Evolutionary conservation across 35 echinoderm and acorn worm species (phyloP).

Genomic region (Apostichopus parvimensis): DNA sequence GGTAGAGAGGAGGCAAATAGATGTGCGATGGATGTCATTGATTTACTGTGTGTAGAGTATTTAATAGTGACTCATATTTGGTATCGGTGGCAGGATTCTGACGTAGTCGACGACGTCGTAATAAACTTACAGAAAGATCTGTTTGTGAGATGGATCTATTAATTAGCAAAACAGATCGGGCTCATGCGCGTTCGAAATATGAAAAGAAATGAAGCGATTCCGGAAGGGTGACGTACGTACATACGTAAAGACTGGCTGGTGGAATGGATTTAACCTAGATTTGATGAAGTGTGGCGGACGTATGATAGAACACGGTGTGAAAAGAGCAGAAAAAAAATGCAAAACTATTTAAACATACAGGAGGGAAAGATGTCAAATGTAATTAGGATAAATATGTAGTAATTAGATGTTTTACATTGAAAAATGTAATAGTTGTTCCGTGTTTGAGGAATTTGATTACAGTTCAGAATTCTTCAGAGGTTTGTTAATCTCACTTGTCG

Average conservation of each 20-base stretch:
- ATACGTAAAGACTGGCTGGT: background rate
- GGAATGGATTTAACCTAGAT: background rate
- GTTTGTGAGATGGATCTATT: background rate
- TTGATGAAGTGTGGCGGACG: background rate
- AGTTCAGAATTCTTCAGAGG: no score
- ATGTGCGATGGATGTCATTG: conserved; percentile 12
- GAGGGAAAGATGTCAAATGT: no score
- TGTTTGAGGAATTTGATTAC: no score
- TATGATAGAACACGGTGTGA: no score
- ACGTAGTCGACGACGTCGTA: background rate
- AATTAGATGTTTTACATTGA: no score
- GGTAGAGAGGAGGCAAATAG: background rate
- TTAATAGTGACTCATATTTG: conserved; percentile 10
- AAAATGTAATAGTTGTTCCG: no score
- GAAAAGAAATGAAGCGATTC: background rate
- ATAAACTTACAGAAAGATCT: background rate
- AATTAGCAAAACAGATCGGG: background rate
- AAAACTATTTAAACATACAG: no score
- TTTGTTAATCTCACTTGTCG: no score
- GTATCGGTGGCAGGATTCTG: background rate
- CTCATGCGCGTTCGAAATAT: background rate
- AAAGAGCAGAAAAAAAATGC: no score
- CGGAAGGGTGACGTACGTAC: conserved; percentile 1
- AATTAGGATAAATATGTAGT: no score
- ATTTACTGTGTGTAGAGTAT: conserved; percentile 11